Evolutionary conservation across 2,797 vertebrate genomes (phyloP).

Genomic region (Acropternis orthonyx): DNA sequence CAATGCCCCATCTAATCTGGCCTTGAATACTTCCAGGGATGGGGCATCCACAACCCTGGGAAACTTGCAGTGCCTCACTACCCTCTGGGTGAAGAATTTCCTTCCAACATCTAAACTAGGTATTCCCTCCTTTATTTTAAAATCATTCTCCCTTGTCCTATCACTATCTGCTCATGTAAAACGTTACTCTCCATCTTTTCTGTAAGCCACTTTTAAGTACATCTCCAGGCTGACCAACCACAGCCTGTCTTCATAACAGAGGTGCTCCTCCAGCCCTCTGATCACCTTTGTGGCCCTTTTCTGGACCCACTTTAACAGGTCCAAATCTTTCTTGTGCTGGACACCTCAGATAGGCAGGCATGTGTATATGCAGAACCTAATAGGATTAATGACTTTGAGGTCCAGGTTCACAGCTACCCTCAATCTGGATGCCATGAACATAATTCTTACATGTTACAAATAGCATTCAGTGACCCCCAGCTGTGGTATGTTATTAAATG

Average conservation of each 20-base stretch:
- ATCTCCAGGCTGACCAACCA: not conserved
- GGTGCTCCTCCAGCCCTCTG: not conserved
- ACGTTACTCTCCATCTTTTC: not conserved
- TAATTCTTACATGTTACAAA: not conserved
- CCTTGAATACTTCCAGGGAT: not conserved
- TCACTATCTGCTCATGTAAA: accelerated
- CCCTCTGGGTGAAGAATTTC: not conserved
- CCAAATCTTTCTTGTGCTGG: not conserved
- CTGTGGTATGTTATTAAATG: not conserved
- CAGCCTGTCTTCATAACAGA: not conserved
- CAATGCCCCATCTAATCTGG: not conserved
- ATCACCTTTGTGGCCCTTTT: not conserved
- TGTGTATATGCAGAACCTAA: not conserved
- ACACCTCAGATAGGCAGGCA: not conserved
- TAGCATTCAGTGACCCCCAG: not conserved
- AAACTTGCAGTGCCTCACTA: not conserved
- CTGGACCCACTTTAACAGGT: not conserved
- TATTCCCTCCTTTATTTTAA: not conserved
- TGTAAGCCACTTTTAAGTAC: not conserved
- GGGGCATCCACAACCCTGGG: not conserved
- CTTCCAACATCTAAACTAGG: not conserved
- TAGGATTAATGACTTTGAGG: not conserved
- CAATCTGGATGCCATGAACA: not conserved
- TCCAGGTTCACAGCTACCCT: not conserved
- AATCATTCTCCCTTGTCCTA: not conserved